Evolutionary conservation across 2,797 vertebrate species (phyloP).

Genomic region (Hippocampus kuda): DNA sequence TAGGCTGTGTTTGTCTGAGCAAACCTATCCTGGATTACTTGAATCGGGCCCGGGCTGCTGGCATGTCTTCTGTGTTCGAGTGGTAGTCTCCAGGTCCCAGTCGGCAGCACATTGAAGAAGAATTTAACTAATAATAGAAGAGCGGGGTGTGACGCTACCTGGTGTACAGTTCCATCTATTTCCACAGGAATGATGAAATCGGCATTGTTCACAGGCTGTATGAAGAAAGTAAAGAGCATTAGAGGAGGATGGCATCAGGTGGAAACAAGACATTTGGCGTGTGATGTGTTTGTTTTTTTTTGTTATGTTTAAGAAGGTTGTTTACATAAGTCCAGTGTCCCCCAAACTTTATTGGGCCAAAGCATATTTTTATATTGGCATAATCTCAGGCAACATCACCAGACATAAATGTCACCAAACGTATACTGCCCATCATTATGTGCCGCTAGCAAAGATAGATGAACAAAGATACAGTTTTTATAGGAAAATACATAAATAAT

Average conservation of each 20-base stretch:
- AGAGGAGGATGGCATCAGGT: neutral
- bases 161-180: slow-evolving; percentile 87
- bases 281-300: neutral
- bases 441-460: too few species aligned
- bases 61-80: slow-evolving; percentile 19
- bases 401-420: too few species aligned
- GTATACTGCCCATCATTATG: too few species aligned
- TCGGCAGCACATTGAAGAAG: slow-evolving; percentile 14
- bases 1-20: slow-evolving; percentile 84
- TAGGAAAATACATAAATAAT: too few species aligned
- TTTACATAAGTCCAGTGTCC: slow-evolving; percentile 16
- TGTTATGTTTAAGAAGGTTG: slow-evolving; percentile 21
- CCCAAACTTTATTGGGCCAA: too few species aligned
- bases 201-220: slow-evolving; percentile 87
- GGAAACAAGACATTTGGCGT: neutral
- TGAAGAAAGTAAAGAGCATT: neutral
- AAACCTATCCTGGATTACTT: slow-evolving; percentile 99
- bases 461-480: too few species aligned
- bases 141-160: slow-evolving; percentile 61
- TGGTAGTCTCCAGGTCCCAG: neutral
- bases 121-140: slow-evolving; percentile 9
- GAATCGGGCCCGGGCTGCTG: slow-evolving; percentile 75
- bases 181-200: slow-evolving; percentile 97
- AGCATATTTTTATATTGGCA: too few species aligned
- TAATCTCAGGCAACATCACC: too few species aligned